Percentiles rank a stretch among this genome's conserved stretches.
Evolutionary conservation across 2,797 vertebrate species (phyloP).

Genomic region (Dendrocincla fuliginosa): DNA sequence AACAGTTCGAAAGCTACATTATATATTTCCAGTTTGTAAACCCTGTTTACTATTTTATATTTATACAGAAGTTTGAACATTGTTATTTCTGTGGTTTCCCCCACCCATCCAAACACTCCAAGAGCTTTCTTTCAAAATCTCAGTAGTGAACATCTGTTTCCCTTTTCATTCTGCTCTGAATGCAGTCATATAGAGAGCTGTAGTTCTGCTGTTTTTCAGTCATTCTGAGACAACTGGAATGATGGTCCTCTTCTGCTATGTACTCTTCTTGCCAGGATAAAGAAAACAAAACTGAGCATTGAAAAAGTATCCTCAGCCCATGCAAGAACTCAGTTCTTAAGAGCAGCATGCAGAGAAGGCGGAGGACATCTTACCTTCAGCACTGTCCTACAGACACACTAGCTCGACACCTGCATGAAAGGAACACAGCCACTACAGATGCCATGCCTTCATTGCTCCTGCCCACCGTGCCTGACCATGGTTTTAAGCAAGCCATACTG

Average conservation of each 20-base stretch:
- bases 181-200: background rate
- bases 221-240: background rate
- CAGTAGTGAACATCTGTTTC: constrained; percentile 24
- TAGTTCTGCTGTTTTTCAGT: constrained; percentile 15
- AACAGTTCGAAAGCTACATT: background rate
- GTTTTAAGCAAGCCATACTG: background rate
- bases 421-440: background rate
- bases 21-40: background rate
- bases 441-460: background rate
- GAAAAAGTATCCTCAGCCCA: background rate
- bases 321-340: background rate
- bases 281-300: background rate
- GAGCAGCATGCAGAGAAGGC: background rate
- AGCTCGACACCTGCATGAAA: background rate
- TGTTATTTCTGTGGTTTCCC: constrained; percentile 32
- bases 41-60: constrained; percentile 1
- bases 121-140: constrained; percentile 15
- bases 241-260: background rate
- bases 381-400: background rate
- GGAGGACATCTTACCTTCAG: background rate
- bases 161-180: constrained; percentile 24
- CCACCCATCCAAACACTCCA: background rate
- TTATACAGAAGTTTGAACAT: background rate
- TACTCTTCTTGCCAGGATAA: background rate
- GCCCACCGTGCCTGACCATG: background rate